Conservation (phyloP, 2,888 invertebrate species). For the Lacanobia oleracea region DNA sequence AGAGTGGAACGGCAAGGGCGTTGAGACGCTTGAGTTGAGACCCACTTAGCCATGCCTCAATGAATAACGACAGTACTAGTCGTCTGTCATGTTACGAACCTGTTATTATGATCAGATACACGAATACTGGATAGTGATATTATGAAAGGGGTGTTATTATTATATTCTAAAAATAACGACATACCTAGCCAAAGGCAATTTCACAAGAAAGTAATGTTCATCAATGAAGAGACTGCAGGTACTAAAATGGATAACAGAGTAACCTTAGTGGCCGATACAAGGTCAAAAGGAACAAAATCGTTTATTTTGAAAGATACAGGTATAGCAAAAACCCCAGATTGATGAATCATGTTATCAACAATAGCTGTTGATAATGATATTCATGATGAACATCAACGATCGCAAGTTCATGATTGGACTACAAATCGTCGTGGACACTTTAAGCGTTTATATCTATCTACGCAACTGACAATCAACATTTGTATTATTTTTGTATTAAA, state of each 20-base stretch:
- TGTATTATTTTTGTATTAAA: conserved; percentile 22
- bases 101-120: conserved; percentile 55
- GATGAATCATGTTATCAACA: conserved; percentile 45
- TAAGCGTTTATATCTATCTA: conserved; percentile 21
- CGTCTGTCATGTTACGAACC: conserved; percentile 45
- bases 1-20: conserved; percentile 73
- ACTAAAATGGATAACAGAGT: background rate
- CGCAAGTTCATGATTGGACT: conserved; percentile 46
- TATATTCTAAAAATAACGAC: conserved; percentile 8
- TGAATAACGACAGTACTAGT: conserved; percentile 56
- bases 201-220: background rate
- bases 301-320: conserved; percentile 20
- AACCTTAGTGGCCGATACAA: background rate
- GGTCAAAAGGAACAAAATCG: background rate
- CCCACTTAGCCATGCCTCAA: conserved; percentile 64
- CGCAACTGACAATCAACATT: conserved; percentile 23
- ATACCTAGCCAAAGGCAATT: background rate
- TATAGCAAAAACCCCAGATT: conserved; percentile 6
- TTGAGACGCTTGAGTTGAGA: conserved; percentile 59
- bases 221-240: background rate
- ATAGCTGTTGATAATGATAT: conserved; percentile 49
- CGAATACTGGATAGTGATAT: conserved; percentile 26
- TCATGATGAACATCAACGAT: conserved; percentile 38
- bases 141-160: conserved; percentile 30
- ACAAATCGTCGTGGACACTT: conserved; percentile 30